These are phyloP conservation scores for Drosophila pruinosa DNA, from an alignment of 1,140 invertebrate genomes.

Conservation along the genomic window DNA sequence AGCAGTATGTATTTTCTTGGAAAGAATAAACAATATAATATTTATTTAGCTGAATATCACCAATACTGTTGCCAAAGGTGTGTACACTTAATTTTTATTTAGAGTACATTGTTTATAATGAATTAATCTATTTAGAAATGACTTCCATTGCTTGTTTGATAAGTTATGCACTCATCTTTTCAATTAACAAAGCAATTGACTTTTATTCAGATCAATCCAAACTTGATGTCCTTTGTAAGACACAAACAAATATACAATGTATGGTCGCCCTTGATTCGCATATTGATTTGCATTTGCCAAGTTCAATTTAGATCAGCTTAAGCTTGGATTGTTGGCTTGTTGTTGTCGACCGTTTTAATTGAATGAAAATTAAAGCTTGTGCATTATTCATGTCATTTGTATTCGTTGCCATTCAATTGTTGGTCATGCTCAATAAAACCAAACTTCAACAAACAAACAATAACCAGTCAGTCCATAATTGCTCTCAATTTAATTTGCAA, in stretches of 20 bases:
- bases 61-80: too few species aligned
- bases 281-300: conserved; percentile 24
- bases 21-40: too few species aligned
- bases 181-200: background rate
- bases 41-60: too few species aligned
- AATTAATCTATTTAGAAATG: too few species aligned
- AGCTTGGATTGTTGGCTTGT: background rate
- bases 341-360: conserved; percentile 36
- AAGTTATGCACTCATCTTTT: background rate
- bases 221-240: background rate
- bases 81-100: too few species aligned
- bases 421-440: background rate
- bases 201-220: background rate
- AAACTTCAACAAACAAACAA: conserved; percentile 1
- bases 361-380: conserved; percentile 47
- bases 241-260: background rate
- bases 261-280: background rate
- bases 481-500: conserved; percentile 58
- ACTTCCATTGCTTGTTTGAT: too few species aligned
- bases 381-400: conserved; percentile 58
- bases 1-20: too few species aligned
- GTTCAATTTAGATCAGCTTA: background rate
- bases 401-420: conserved; percentile 9
- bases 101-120: too few species aligned
- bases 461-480: conserved; percentile 30